A percentile compares a stretch with the other conserved stretches of the same genome.
Evolutionary conservation across 2,888 invertebrate genomes (phyloP).

Genomic region (Ormyrus pomaceus): DNA sequence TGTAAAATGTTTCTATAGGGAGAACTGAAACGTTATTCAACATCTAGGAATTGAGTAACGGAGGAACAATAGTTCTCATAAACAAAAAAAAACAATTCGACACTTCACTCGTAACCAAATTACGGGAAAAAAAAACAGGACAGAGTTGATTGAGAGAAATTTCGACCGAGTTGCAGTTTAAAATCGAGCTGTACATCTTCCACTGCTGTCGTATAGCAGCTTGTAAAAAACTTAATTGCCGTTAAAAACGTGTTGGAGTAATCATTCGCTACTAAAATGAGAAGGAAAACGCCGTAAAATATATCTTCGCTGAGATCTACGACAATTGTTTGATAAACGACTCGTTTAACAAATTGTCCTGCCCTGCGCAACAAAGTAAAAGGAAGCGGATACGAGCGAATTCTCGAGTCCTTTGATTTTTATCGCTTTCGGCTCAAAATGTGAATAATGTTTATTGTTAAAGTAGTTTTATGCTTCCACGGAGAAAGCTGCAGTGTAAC

Average conservation of each 20-base stretch:
- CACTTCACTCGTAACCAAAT: slow-evolving; percentile 24
- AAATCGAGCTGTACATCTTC: slow-evolving; percentile 14
- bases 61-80: background rate
- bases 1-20: background rate
- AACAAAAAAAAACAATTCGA: slow-evolving; percentile 17
- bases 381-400: no score
- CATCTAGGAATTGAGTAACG: slow-evolving; percentile 9
- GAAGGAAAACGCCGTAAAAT: background rate
- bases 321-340: slow-evolving; percentile 21
- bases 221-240: background rate
- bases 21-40: slow-evolving; percentile 14
- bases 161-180: no score
- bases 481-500: no score
- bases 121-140: slow-evolving; percentile 17
- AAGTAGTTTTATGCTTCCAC: no score
- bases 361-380: no score
- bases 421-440: no score
- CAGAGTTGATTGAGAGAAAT: background rate
- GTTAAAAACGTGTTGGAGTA: no score
- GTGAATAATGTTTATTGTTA: no score
- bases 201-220: background rate
- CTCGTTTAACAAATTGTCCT: background rate
- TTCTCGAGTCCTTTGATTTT: no score
- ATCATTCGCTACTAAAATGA: no score
- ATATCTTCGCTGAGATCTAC: background rate